Evolutionary conservation across 30 jellyfish, hydroid and myxozoan genomes (phyloP).

Genomic region (Catostylus mosaicus): DNA sequence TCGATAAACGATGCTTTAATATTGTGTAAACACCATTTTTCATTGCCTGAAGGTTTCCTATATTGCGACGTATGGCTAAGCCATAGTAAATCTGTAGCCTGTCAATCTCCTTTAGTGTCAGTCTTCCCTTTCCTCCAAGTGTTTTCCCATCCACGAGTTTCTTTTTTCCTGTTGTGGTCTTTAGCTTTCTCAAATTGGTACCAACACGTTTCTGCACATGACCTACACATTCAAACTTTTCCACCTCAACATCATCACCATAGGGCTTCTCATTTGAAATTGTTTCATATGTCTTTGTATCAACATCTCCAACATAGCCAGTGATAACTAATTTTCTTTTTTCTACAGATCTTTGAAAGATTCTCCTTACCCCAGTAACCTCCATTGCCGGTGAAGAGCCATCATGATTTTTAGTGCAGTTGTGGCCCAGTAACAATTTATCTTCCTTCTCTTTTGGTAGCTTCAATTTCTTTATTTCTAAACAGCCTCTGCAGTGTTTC

Average conservation of each 20-base stretch:
- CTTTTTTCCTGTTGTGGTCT: not conserved
- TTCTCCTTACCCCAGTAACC: conserved; percentile 43
- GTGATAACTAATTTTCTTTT: conserved; percentile 13
- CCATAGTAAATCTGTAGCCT: conserved; percentile 21
- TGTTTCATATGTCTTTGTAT: conserved; percentile 27
- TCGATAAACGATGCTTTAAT: conserved; percentile 10
- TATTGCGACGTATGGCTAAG: conserved; percentile 34
- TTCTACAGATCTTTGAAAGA: conserved; percentile 36
- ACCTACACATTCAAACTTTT: conserved; percentile 1
- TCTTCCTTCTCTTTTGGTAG: not conserved
- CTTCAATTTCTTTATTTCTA: conserved; percentile 2
- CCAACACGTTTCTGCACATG: conserved; percentile 10
- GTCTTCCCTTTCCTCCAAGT: conserved; percentile 47
- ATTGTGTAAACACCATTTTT: conserved; percentile 8
- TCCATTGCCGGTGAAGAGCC: conserved; percentile 64
- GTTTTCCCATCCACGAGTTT: conserved; percentile 31
- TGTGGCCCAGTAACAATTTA: not conserved
- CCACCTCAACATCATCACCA: conserved; percentile 13
- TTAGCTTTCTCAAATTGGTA: conserved; percentile 13
- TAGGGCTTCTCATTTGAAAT: conserved; percentile 40
- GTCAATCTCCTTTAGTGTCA: conserved; percentile 32
- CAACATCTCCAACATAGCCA: conserved; percentile 57
- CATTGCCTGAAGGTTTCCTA: conserved; percentile 16
- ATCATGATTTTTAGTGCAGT: not conserved
- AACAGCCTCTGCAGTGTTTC: conserved; percentile 12